A percentile compares a stretch with the other conserved stretches of the same genome.
These are phyloP conservation scores for Odontocolon sp. DNA, from an alignment of 2,888 invertebrate genomes.

Conservation along the genomic window DNA sequence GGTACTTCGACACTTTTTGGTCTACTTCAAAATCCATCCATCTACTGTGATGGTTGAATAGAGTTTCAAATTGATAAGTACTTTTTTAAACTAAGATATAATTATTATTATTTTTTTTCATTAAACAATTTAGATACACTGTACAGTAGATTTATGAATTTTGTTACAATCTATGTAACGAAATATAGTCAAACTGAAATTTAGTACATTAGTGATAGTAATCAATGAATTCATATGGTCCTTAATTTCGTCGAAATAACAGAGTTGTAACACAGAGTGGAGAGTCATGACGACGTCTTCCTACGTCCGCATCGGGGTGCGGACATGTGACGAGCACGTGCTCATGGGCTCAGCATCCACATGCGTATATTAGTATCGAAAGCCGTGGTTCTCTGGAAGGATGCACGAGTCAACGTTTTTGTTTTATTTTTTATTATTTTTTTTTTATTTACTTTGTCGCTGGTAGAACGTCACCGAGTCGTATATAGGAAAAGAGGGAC, in stretches of 20 bases:
- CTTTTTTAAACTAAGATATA: too few species aligned
- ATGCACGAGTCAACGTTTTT: constrained; percentile 46
- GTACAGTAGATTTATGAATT: too few species aligned
- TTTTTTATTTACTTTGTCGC: constrained; percentile 4
- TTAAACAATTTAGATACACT: too few species aligned
- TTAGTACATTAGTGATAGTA: too few species aligned
- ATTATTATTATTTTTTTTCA: too few species aligned
- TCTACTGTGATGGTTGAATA: too few species aligned
- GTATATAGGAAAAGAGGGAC: constrained; percentile 40
- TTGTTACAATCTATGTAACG: too few species aligned
- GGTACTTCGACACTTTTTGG: too few species aligned
- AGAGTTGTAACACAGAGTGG: constrained; percentile 69
- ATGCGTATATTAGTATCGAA: constrained; percentile 54
- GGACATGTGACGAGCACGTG: constrained; percentile 80
- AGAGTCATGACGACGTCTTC: constrained; percentile 55
- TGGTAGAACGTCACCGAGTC: constrained; percentile 49
- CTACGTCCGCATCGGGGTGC: constrained; percentile 56
- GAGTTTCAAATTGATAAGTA: too few species aligned
- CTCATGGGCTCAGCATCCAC: constrained; percentile 63
- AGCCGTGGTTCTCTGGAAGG: constrained; percentile 49
- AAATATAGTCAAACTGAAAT: too few species aligned
- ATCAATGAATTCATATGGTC: constrained; percentile 35
- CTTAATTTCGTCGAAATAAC: constrained; percentile 69
- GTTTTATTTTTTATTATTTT: constrained; percentile 17
- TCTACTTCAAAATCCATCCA: too few species aligned